These are phyloP conservation scores for Hirundo rustica DNA, from an alignment of 2,797 vertebrate genomes.

Conservation along the genomic window DNA sequence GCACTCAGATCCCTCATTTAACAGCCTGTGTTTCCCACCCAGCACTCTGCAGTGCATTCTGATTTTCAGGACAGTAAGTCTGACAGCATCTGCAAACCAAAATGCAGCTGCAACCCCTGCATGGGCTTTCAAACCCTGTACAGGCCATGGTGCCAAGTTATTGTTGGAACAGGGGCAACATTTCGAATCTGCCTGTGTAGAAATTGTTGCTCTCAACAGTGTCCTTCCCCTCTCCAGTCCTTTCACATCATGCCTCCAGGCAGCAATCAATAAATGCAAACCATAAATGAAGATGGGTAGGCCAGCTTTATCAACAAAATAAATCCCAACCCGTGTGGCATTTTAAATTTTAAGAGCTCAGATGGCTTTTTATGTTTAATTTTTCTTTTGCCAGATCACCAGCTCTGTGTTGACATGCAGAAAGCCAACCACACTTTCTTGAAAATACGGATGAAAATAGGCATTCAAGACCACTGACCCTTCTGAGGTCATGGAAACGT, in stretches of 20 bases:
- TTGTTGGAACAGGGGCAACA: neutral
- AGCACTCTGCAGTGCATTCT: neutral
- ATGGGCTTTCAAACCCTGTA: neutral
- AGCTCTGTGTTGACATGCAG: neutral
- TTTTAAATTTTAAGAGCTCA: neutral
- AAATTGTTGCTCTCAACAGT: neutral
- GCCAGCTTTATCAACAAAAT: neutral
- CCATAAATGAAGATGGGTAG: neutral
- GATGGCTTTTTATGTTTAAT: neutral
- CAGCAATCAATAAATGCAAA: neutral
- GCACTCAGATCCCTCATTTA: neutral
- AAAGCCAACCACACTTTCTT: neutral
- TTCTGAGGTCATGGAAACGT: neutral
- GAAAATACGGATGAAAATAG: neutral
- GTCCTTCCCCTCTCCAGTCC: neutral
- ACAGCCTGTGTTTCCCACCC: neutral
- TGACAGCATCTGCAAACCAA: neutral
- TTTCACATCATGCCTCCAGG: neutral
- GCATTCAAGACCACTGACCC: neutral
- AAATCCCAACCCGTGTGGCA: neutral
- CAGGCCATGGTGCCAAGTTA: neutral
- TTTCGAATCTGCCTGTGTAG: neutral
- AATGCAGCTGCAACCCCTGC: neutral
- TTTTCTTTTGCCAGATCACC: neutral
- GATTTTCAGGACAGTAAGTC: neutral